Base-by-base conservation (phyloP, 2,888 invertebrate species). In the Fragum fragum region DNA sequence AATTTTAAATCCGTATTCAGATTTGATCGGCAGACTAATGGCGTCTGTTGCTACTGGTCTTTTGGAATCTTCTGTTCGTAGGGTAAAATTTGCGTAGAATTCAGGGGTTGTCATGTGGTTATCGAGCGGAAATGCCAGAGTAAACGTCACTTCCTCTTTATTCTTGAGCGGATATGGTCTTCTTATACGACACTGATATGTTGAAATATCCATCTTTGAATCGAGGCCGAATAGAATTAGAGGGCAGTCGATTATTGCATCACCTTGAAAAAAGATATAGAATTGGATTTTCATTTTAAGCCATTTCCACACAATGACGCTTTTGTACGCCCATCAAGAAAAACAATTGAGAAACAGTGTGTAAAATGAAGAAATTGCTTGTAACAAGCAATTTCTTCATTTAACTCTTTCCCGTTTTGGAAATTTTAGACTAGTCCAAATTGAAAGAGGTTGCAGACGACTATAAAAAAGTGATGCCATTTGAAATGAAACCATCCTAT, bases 131-230 rank as follows among this genome's bases (percentile, higher is more conserved):
- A 85, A 73, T 28, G 75, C 59, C 53, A 85, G 29, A 3, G 59
- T 75, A 70, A 80, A 82, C 9, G 85, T 78, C 69, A 85, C 61
- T 52, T 74, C 82, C 42, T 77, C 78, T 55, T 68, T 73, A 16
- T 63, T 69, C 73, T 73, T 78, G 9, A 85, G 55, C 29, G 85
- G 85, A 29, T 85, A 85, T 1, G 85, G 85, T 68, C 73, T 82
- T 0, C 85, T 63, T 6, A 85, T 72, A 9, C 69, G 76, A 63
- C 85, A 85, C 16, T 80, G 71, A 26, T 82, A 80, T 6, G 52
- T 57, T 26, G 83, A 63, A 0, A 63, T 53, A 2, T 79, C 75
- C 1, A 52, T 18, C 5, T 32, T 39, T 5, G 61, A 21, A 18
- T 76, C 73, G 18, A 28, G 16, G 18, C 76, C 73, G 57, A 71